Base-by-base conservation (phyloP, 2,113 vertebrate genomes). In the Callocephalon fimbriatum region DNA sequence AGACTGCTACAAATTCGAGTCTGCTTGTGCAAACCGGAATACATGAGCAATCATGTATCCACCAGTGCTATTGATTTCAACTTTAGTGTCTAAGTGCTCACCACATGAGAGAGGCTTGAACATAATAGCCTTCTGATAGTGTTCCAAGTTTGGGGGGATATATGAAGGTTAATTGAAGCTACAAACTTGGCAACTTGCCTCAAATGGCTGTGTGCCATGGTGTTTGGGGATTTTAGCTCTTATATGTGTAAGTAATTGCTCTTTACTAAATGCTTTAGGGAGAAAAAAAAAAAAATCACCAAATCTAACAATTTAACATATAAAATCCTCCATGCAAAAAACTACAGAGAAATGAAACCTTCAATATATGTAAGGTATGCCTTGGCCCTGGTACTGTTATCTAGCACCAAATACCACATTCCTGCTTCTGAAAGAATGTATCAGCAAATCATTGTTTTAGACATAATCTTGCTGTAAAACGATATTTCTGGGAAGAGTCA, bases 151-250 rank as follows among this genome's bases (percentile, higher is more conserved):
- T 95, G 86, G 90, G 80, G 95, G 95, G 78, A 93, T 97, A 95
- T 94, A 93, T 97, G 97, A 97, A 97, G 96, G 96, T 97, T 97
- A 97, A 97, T 97, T 96, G 96, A 93, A 97, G 97, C 92, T 95
- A 93, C 92, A 94, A 75, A 90, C 90, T 96, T 97, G 96, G 96
- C 96, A 96, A 88, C 45, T 88, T 96, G 96, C 95, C 95, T 93
- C 87, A 96, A 18, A 97, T 97, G 95, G 90, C 96, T 93, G 65
- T 35, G 47, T 81, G 95, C 96, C 96, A 95, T 58, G 51, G 92
- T 86, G 95, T 92, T 93, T 94, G 79, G 92, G 94, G 96, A 95
- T 94, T 97, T 96, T 93, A 88, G 93, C 92, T 93, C 86, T 96
- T 97, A 56, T 90, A 90, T 51, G 90, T 88, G 40, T 97, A 96